Conservation (phyloP, 2,888 invertebrate species). For the Acrobasis suavella region DNA sequence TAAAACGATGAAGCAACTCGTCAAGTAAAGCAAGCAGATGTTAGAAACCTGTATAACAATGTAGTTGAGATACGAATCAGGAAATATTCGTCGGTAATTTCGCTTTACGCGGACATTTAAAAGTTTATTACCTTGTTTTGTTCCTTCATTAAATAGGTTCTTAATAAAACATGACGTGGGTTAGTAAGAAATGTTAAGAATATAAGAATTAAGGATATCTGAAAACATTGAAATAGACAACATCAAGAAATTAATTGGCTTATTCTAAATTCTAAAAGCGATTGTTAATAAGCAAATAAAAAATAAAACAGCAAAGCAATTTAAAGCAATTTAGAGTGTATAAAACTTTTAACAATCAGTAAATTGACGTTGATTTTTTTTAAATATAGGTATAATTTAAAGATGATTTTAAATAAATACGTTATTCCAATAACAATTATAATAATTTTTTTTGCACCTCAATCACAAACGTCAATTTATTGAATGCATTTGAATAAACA, state of each 20-base stretch:
- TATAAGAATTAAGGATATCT: neutral
- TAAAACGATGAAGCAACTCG: constrained; percentile 34
- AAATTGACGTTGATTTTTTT: constrained; percentile 35
- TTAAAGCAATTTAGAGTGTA: constrained; percentile 35
- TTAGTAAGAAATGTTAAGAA: neutral
- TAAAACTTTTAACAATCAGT: constrained; percentile 20
- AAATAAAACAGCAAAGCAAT: constrained; percentile 45
- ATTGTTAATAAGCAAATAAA: constrained; percentile 38
- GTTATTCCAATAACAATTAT: too few species aligned
- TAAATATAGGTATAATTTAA: too few species aligned
- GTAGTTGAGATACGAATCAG: constrained; percentile 60
- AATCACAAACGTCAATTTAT: constrained; percentile 27
- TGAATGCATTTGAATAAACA: constrained; percentile 42
- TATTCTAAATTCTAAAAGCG: constrained; percentile 32
- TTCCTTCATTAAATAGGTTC: constrained; percentile 49
- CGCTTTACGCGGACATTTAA: constrained; percentile 53
- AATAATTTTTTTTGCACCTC: too few species aligned
- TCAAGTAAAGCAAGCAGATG: constrained; percentile 36
- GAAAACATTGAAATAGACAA: constrained; percentile 10
- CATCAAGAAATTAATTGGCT: constrained; percentile 1
- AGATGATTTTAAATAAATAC: too few species aligned
- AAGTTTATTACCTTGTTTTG: constrained; percentile 54
- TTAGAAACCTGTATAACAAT: constrained; percentile 60
- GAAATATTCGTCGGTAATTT: constrained; percentile 54
- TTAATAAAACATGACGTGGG: constrained; percentile 34